Evolutionary conservation across 2,113 vertebrate species (phyloP), one percentile per base, ranked within the genome.

Genomic region (Trachemys scripta): DNA sequence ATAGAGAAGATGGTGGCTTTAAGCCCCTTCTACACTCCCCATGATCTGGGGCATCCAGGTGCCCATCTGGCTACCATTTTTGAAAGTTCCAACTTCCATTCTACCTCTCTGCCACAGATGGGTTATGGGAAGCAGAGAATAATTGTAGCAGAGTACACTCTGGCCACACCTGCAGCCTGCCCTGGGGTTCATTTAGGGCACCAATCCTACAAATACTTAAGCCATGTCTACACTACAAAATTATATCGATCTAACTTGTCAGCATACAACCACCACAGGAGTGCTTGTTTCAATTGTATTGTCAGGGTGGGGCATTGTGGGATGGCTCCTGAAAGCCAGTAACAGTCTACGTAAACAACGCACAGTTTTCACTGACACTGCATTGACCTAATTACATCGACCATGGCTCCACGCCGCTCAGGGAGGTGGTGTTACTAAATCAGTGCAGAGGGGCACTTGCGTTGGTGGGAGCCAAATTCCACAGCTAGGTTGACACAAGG

Each of bases 31-130:
- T 27, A 42, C 27, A 11, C 27, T 50, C 50, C 54, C 81, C 0
- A 0, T 1, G 9, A 45, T 50, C 81, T 31, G 27, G 31, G 80
- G 50, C 80, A 53, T 24, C 20, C 1, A 10, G 59, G 47, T 65
- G 82, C 53, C 22, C 62, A 38, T 25, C 24, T 78, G 42, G 38
- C 24, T 17, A n/a, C 50, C 0, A 14, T 19, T 10, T 0, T 57
- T 47, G 45, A 20, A 29, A 81, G 47, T 29, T 54, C 6, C 35
- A 31, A 13, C 79, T 38, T 54, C 35, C 54, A 69, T 72, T 38
- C 65, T 72, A 35, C 19, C 35, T 69, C 35, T 17, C 16, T 69
- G 17, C 65, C 65, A 20, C 35, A 38, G 19, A 31, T 69, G 65
- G 35, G 35, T 69, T 13, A 4, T 19, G 13, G 62, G 35, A 69